These are phyloP conservation scores for Palythoa grandis DNA, from an alignment of 92 coral and sea anemone genomes.

Conservation along the genomic window DNA sequence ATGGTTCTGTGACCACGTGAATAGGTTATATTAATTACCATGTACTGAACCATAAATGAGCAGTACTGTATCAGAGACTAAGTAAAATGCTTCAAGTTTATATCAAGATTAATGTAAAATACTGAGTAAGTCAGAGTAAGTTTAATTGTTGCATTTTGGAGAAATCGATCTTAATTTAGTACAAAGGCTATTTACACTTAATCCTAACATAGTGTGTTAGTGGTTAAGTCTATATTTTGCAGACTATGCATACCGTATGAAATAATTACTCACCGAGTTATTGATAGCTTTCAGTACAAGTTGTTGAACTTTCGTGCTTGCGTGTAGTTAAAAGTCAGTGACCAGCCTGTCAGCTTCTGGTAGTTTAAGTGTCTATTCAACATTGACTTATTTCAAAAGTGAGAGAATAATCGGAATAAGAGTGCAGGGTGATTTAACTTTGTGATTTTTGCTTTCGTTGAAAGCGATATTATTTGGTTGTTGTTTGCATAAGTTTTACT, in stretches of 20 bases:
- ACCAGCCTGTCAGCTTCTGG: slow-evolving; percentile 30
- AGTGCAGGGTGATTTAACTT: no score
- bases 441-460: not conserved
- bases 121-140: not conserved
- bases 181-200: slow-evolving; percentile 37
- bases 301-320: slow-evolving; percentile 3
- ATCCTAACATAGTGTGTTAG: slow-evolving; percentile 25
- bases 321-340: no score
- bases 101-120: slow-evolving; percentile 8
- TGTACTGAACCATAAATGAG: no score
- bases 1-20: not conserved
- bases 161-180: slow-evolving; percentile 16
- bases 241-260: not conserved
- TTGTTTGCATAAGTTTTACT: not conserved
- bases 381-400: not conserved
- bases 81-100: slow-evolving; percentile 5
- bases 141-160: slow-evolving; percentile 32
- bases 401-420: not conserved
- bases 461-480: not conserved
- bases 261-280: not conserved
- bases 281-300: not conserved
- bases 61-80: not conserved
- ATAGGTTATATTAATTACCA: not conserved
- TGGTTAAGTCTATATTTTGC: slow-evolving; percentile 34
- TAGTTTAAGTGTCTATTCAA: not conserved